A percentile compares a stretch with the other conserved stretches of the same genome.
Evolutionary conservation across 2,888 invertebrate species (phyloP).

Genomic region (Cyclophora punctaria): DNA sequence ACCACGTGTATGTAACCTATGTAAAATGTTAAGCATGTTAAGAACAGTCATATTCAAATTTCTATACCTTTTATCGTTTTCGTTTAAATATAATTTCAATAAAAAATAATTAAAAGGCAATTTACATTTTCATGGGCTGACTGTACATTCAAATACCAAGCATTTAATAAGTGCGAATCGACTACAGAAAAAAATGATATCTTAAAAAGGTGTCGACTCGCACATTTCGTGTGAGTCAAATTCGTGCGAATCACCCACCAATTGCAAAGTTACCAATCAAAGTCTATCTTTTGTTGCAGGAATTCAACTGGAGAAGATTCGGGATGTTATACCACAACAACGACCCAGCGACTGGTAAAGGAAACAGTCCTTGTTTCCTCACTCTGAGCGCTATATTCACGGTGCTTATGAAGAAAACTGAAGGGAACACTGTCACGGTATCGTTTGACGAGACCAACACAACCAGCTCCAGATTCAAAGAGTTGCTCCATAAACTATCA

Average conservation of each 20-base stretch:
- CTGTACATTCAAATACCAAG: no score
- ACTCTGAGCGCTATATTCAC: slow-evolving; percentile 81
- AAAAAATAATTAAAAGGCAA: no score
- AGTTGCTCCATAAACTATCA: slow-evolving; percentile 77
- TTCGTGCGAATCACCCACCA: not conserved
- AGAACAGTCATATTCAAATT: no score
- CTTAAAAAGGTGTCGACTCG: not conserved
- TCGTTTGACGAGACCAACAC: slow-evolving; percentile 79
- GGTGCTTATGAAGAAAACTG: slow-evolving; percentile 54
- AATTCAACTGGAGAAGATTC: slow-evolving; percentile 83
- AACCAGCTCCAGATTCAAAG: slow-evolving; percentile 69
- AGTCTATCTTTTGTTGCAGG: slow-evolving; percentile 53
- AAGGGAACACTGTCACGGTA: slow-evolving; percentile 59
- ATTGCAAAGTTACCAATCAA: slow-evolving; percentile 1
- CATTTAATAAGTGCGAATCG: not conserved
- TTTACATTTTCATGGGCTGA: not conserved
- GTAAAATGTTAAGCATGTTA: not conserved
- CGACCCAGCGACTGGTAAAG: slow-evolving; percentile 73
- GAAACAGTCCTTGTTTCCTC: slow-evolving; percentile 87
- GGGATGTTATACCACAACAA: slow-evolving; percentile 84
- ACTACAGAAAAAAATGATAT: not conserved
- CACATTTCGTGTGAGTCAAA: no score
- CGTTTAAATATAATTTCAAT: no score
- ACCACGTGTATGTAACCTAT: not conserved
- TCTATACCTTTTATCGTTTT: no score